phyloP scores from a whole-genome alignment of 1,140 invertebrate species.

The Gonioctena quinquepunctata region DNA sequence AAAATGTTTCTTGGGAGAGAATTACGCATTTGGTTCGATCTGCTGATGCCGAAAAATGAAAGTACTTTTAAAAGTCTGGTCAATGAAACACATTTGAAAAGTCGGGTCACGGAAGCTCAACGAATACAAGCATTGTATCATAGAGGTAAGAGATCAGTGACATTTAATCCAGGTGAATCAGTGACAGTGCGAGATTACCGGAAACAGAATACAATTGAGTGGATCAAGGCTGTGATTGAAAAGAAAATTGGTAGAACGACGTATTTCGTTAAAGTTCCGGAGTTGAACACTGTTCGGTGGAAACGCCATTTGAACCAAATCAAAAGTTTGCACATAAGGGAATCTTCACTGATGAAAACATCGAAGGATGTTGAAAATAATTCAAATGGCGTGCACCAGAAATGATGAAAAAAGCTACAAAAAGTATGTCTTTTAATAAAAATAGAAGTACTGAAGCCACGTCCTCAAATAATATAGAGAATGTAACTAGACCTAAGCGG shows the following conservation, averaged over 20 bases:
- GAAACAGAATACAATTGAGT: neutral
- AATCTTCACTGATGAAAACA: neutral
- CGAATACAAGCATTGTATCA: neutral
- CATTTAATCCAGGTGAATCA: neutral
- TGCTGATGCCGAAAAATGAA: neutral
- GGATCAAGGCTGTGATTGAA: neutral
- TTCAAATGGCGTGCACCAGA: neutral
- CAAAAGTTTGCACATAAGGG: neutral
- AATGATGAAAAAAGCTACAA: too few relatives aligned
- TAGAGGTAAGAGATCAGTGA: neutral
- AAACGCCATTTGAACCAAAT: neutral
- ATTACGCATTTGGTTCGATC: neutral
- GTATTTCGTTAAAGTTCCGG: neutral
- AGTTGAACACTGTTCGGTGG: neutral
- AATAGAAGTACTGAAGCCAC: too few relatives aligned
- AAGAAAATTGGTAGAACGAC: neutral
- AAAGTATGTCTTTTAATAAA: too few relatives aligned
- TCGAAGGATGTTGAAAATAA: neutral
- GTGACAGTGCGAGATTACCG: neutral
- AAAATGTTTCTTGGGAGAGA: neutral
- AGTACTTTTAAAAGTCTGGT: too few relatives aligned
- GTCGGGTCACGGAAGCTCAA: neutral
- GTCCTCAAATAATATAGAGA: too few relatives aligned
- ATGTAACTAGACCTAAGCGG: too few relatives aligned
- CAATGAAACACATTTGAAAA: neutral